Evolutionary conservation across 2,888 invertebrate species (phyloP), one percentile per base, ranked within the genome.

Genomic region (Agrotis segetum): DNA sequence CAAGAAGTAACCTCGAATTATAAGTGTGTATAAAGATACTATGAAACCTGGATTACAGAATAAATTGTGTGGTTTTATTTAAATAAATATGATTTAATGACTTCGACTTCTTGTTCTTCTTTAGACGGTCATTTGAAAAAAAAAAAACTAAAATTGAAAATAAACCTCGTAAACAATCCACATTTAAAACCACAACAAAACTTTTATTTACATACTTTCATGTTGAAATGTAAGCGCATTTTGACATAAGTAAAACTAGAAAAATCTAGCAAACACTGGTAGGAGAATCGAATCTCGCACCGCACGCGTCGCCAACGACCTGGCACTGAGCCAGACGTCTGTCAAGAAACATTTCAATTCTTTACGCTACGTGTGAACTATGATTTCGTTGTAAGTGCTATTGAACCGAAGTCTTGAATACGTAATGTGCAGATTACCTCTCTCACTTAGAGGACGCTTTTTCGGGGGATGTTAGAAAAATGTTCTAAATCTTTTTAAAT

Each of bases 261-360:
- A 82, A 80, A 81, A 83, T 67, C 82, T 81, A 82, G 83, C 71
- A 83, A 86, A 83, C 70, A 84, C 74, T 74, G 50, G 84, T 81
- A 81, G 78, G 71, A 73, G 82, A 87, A 88, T 87, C 82, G 85
- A 88, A 85, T 86, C 81, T 81, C 70, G 84, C 79, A 82, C 82
- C 82, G 80, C 87, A 86, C 83, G 87, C 88, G 89, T 83, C 82
- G 75, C 84, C 77, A 86, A 85, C 86, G 74, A 83, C 77, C 73
- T 90, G 90, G 90, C 87, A 60, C 60, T 67, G 34, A 52, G 89
- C 90, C 90, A 90, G 84, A 83, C 70, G 84, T 84, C 86, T 84
- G 84, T 89, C 89, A 87, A 84, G 80, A 74, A 81, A 85, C 83
- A 78, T 84, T 82, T 82, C 86, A 85, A 87, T 85, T 85, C 77